phyloP scores from a whole-genome alignment of 2,888 invertebrate genomes.

The Tenthredo livida region DNA sequence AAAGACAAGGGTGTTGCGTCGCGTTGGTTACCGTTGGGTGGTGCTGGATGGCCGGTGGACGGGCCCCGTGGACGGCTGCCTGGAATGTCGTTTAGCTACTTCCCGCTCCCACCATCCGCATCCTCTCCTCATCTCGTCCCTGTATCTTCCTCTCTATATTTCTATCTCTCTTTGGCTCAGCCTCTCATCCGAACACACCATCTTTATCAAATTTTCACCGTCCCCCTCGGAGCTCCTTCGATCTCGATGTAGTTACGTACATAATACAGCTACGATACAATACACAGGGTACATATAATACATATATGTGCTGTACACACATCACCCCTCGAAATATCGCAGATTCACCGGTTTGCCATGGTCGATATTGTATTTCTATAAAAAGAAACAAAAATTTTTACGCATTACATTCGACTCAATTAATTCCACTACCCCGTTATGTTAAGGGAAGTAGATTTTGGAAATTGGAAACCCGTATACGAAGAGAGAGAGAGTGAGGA shows the following conservation, averaged over 20 bases:
- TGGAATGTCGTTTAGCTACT: constrained; percentile 78
- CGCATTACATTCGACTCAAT: too few species aligned
- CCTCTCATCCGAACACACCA: constrained; percentile 53
- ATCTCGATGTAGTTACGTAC: neutral
- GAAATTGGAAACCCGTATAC: neutral
- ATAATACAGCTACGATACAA: too few species aligned
- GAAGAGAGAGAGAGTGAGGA: neutral
- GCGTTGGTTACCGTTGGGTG: constrained; percentile 77
- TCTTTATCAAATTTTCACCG: constrained; percentile 53
- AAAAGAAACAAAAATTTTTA: neutral
- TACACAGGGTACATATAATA: neutral
- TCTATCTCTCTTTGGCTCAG: constrained; percentile 49
- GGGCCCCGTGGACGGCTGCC: constrained; percentile 61
- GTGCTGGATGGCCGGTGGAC: constrained; percentile 70
- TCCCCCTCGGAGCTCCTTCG: constrained; percentile 24
- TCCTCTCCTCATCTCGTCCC: constrained; percentile 56
- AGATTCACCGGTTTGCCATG: constrained; percentile 5
- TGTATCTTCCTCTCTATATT: constrained; percentile 36
- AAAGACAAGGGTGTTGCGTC: constrained; percentile 70
- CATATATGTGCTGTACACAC: neutral
- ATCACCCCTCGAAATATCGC: neutral
- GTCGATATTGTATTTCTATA: neutral
- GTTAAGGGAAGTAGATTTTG: too few species aligned
- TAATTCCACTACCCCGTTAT: too few species aligned
- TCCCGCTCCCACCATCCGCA: constrained; percentile 71